Conservation (phyloP, 2,888 invertebrate genomes). For the Megalurothrips usitatus region DNA sequence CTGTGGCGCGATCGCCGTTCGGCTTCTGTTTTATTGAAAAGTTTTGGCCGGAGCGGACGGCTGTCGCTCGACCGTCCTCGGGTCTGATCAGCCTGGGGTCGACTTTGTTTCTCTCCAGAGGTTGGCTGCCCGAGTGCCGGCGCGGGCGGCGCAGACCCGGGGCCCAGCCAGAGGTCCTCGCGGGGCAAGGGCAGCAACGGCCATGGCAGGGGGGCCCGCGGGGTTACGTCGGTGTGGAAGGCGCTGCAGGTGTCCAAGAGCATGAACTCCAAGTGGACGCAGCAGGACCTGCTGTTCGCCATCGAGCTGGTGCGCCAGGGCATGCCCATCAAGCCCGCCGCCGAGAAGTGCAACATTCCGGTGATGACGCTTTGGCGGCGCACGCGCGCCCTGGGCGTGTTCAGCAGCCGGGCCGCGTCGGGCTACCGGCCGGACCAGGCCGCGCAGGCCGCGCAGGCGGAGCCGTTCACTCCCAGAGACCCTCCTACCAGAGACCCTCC, state of each 20-base stretch:
- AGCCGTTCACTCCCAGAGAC: no score
- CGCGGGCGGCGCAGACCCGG: no score
- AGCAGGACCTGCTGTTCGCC: constrained; percentile 42
- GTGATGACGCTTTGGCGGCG: constrained; percentile 46
- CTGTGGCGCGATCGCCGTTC: no score
- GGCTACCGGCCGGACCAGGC: background rate
- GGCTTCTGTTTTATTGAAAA: no score
- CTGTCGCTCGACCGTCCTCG: no score
- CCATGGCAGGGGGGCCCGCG: background rate
- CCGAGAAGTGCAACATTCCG: constrained; percentile 44
- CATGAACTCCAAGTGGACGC: constrained; percentile 41
- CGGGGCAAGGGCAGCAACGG: background rate
- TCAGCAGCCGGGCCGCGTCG: constrained; percentile 41
- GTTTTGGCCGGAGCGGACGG: no score
- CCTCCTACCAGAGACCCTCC: no score
- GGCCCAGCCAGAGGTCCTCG: background rate
- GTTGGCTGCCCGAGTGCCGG: background rate
- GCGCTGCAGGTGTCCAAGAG: constrained; percentile 37
- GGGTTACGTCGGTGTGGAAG: constrained; percentile 32
- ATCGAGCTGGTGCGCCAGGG: constrained; percentile 44
- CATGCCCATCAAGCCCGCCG: constrained; percentile 44
- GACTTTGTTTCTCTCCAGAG: background rate
- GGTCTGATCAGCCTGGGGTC: no score
- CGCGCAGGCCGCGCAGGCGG: background rate
- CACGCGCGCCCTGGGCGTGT: constrained; percentile 42